Conservation (phyloP, 2,113 vertebrate species). For the Girardinichthys multiradiatus region DNA sequence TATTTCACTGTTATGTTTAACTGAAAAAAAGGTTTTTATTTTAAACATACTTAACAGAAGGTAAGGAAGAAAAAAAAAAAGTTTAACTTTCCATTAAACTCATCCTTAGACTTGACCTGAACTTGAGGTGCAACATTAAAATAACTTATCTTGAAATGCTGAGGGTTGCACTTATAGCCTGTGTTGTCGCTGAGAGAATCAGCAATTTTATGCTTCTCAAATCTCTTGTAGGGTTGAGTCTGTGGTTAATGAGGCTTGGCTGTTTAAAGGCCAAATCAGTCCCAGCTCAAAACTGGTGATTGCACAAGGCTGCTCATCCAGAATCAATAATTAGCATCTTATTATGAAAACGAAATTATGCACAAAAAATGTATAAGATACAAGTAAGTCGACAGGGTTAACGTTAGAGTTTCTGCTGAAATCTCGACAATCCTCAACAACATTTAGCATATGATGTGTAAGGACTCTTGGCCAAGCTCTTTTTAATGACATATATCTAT, state of each 20-base stretch:
- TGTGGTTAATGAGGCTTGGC: slow-evolving; percentile 71
- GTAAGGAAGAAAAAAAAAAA: too few relatives aligned
- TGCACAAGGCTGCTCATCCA: slow-evolving; percentile 43
- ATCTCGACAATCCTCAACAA: neutral
- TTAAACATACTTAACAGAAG: too few relatives aligned
- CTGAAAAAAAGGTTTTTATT: too few relatives aligned
- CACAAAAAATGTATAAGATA: slow-evolving; percentile 6
- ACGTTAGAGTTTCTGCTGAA: too few relatives aligned
- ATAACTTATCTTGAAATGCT: neutral
- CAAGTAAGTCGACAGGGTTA: neutral
- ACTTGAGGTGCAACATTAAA: neutral
- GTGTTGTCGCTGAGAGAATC: slow-evolving; percentile 61
- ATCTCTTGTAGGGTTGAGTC: slow-evolving; percentile 56
- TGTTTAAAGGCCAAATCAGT: slow-evolving; percentile 65
- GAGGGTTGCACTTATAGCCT: neutral
- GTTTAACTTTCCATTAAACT: neutral
- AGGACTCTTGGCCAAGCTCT: too few relatives aligned
- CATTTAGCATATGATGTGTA: too few relatives aligned
- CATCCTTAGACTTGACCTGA: neutral
- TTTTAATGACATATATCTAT: too few relatives aligned
- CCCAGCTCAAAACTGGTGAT: slow-evolving; percentile 43
- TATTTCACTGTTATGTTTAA: too few relatives aligned
- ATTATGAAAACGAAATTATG: slow-evolving; percentile 30
- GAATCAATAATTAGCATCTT: slow-evolving; percentile 62
- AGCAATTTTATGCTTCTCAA: slow-evolving; percentile 51